Evolutionary conservation across 2,113 vertebrate species (phyloP).

Genomic region (Geococcyx californianus): DNA sequence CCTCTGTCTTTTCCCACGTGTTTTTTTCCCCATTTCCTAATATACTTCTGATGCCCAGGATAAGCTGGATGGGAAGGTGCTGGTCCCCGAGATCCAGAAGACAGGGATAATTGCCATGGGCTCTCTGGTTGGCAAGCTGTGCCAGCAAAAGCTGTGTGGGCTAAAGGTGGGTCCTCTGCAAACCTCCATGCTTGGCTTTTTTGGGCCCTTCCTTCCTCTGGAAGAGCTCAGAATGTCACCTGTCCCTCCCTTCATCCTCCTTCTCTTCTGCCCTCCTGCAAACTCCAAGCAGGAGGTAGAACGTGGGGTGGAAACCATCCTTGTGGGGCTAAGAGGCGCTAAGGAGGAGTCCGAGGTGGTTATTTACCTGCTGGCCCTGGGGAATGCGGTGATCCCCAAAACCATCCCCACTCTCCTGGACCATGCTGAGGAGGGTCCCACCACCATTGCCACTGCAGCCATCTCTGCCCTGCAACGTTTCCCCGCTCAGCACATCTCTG

Average conservation of each 20-base stretch:
- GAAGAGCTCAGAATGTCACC: neutral
- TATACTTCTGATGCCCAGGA: neutral
- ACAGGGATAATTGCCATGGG: constrained; percentile 41
- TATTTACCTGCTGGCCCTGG: constrained; percentile 59
- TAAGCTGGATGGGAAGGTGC: constrained; percentile 47
- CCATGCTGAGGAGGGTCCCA: constrained; percentile 10
- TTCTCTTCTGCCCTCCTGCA: neutral
- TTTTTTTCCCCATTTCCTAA: neutral
- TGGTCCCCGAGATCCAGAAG: constrained; percentile 1
- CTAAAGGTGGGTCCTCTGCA: constrained; percentile 58
- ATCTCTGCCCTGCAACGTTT: constrained; percentile 52
- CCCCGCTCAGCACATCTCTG: neutral
- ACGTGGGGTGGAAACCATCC: neutral
- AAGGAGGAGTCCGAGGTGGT: neutral
- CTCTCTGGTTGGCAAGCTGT: constrained; percentile 66
- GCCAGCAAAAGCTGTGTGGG: constrained; percentile 57
- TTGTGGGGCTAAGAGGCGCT: constrained; percentile 20
- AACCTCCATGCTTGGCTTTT: neutral
- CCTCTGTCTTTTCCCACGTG: fast-evolving
- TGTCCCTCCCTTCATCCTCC: neutral
- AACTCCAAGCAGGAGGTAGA: constrained; percentile 50
- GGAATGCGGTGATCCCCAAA: constrained; percentile 28
- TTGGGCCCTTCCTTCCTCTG: fast-evolving
- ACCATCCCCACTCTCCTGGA: constrained; percentile 61
- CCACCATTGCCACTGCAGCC: neutral